Percentiles rank a stretch among this genome's conserved stretches.
Conservation (phyloP, 2,113 vertebrate genomes). For the Thalassoma bifasciatum region DNA sequence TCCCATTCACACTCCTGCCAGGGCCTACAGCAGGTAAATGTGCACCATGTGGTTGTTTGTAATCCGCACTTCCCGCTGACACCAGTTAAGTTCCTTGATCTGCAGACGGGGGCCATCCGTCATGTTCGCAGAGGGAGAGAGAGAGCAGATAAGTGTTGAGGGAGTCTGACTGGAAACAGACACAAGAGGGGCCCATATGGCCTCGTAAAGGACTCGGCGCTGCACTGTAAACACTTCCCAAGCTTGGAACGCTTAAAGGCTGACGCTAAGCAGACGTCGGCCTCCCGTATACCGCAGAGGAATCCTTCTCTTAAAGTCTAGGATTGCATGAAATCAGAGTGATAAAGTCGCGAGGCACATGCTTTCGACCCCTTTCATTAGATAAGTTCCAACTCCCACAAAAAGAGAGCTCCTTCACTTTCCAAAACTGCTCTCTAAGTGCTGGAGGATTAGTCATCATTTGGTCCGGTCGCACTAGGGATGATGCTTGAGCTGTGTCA, state of each 20-base stretch:
- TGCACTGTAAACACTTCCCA: slow-evolving; percentile 70
- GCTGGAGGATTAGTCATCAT: slow-evolving; percentile 13
- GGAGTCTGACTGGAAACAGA: slow-evolving; percentile 76
- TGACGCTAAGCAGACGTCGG: slow-evolving; percentile 56
- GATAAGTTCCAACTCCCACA: not conserved
- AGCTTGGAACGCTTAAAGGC: slow-evolving; percentile 53
- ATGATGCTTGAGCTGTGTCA: slow-evolving; percentile 19
- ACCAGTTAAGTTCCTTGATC: slow-evolving; percentile 53
- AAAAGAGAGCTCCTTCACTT: not conserved
- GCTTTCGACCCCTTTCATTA: not conserved
- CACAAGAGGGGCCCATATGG: slow-evolving; percentile 28
- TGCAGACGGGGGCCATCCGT: slow-evolving; percentile 52
- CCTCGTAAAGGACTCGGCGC: slow-evolving; percentile 52
- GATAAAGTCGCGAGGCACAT: slow-evolving; percentile 1
- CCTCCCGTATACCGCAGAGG: too few relatives aligned
- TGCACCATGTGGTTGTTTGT: slow-evolving; percentile 53
- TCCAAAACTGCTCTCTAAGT: slow-evolving; percentile 29
- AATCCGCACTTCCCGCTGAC: slow-evolving; percentile 39
- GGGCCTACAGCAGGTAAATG: slow-evolving; percentile 42
- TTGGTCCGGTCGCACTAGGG: slow-evolving; percentile 40
- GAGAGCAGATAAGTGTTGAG: slow-evolving; percentile 64
- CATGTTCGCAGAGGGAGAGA: slow-evolving; percentile 53
- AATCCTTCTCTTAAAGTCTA: not conserved
- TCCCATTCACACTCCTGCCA: slow-evolving; percentile 10
- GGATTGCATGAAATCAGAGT: not conserved